Evolutionary conservation across 2,888 invertebrate genomes (phyloP).

Genomic region (Melinaea menophilus): DNA sequence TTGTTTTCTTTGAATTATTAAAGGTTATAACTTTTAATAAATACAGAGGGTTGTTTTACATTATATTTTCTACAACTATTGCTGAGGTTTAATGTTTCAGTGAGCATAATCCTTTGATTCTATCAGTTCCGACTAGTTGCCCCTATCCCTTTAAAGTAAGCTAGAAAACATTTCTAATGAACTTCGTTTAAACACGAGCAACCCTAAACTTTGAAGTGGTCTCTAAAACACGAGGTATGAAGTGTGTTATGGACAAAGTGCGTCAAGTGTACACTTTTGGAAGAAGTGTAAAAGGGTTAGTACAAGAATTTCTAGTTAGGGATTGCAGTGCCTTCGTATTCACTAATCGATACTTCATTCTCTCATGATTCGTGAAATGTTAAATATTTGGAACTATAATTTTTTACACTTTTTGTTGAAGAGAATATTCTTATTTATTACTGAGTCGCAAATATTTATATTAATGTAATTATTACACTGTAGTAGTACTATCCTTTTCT

Average conservation of each 20-base stretch:
- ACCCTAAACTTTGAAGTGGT: constrained; percentile 5
- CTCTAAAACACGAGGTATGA: constrained; percentile 1
- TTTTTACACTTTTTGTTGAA: no score
- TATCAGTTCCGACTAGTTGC: not conserved
- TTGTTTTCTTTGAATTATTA: no score
- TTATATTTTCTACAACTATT: not conserved
- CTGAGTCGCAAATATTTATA: no score
- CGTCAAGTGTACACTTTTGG: constrained; percentile 3
- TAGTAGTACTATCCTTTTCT: no score
- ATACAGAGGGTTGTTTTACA: not conserved
- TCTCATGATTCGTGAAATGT: not conserved
- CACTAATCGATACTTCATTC: not conserved
- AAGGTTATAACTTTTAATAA: not conserved
- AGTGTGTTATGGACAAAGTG: constrained; percentile 7
- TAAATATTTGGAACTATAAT: no score
- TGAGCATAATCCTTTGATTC: constrained; percentile 6
- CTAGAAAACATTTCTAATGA: constrained; percentile 9
- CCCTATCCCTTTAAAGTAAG: not conserved
- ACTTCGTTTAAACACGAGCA: constrained; percentile 13
- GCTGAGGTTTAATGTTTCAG: not conserved
- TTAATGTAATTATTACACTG: no score
- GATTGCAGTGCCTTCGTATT: not conserved
- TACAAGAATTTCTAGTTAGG: not conserved
- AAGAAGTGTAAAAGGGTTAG: constrained; percentile 2
- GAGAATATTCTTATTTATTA: no score